phyloP scores from a whole-genome alignment of 2,888 invertebrate species.

The Chymomyza procnemis region DNA sequence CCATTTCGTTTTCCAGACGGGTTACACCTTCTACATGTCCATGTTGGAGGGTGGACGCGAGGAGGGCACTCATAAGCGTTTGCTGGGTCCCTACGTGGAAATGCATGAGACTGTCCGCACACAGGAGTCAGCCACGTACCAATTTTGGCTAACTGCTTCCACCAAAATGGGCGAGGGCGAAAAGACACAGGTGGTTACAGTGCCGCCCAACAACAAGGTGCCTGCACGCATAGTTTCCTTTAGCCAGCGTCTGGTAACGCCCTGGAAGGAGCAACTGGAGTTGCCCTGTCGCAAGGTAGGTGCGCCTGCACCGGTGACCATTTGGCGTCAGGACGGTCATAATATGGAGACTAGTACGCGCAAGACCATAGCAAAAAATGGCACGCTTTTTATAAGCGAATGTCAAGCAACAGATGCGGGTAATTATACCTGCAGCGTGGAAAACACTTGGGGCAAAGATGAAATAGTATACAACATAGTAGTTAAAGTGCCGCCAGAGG shows the following conservation, averaged over 20 bases:
- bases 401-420: constrained; percentile 89
- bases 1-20: constrained; percentile 74
- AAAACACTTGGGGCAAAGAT: constrained; percentile 90
- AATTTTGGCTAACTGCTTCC: constrained; percentile 86
- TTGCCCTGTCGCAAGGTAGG: constrained; percentile 92
- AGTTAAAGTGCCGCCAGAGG: constrained; percentile 90
- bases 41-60: constrained; percentile 88
- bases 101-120: constrained; percentile 85
- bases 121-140: constrained; percentile 86
- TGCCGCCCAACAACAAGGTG: constrained; percentile 87
- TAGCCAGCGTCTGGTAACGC: constrained; percentile 86
- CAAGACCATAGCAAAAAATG: constrained; percentile 84
- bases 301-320: constrained; percentile 86
- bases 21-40: constrained; percentile 91
- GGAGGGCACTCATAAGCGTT: constrained; percentile 87
- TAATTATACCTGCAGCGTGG: constrained; percentile 92
- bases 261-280: constrained; percentile 92
- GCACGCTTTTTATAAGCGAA: constrained; percentile 87
- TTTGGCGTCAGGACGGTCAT: constrained; percentile 89
- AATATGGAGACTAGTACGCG: constrained; percentile 85
- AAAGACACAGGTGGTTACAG: constrained; percentile 87
- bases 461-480: constrained; percentile 86
- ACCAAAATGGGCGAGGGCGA: constrained; percentile 92
- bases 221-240: constrained; percentile 94
- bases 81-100: constrained; percentile 84